Conservation (phyloP, 2,797 vertebrate species). For the Fratercula arctica region DNA sequence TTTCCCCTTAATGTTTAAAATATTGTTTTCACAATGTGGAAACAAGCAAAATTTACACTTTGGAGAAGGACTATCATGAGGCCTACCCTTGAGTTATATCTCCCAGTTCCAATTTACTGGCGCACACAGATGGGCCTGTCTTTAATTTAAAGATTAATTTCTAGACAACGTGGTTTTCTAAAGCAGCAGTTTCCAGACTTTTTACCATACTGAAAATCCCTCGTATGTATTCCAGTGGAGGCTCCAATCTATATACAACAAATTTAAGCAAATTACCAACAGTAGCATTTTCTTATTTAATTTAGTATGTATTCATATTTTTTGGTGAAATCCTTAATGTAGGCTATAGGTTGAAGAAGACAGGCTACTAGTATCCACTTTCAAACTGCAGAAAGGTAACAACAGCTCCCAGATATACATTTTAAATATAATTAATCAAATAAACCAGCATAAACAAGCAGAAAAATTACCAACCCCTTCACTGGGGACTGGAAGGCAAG, state of each 20-base stretch:
- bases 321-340: background rate
- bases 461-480: background rate
- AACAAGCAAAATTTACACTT: slow-evolving; percentile 27
- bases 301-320: background rate
- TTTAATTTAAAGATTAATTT: slow-evolving; percentile 46
- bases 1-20: slow-evolving; percentile 13
- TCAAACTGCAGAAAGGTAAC: background rate
- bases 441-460: background rate
- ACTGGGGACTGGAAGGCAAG: background rate
- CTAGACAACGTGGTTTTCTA: slow-evolving; percentile 2
- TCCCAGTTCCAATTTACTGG: background rate
- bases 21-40: background rate
- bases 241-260: background rate
- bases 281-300: background rate
- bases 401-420: background rate
- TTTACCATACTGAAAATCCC: background rate
- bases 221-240: background rate
- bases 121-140: slow-evolving; percentile 33
- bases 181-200: slow-evolving; percentile 24
- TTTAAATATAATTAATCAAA: background rate
- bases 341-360: background rate
- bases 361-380: background rate
- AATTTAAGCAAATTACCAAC: background rate
- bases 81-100: background rate
- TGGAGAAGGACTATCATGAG: background rate